phyloP scores from a whole-genome alignment of 1,140 invertebrate species.

The Leptopilina clavipes region DNA sequence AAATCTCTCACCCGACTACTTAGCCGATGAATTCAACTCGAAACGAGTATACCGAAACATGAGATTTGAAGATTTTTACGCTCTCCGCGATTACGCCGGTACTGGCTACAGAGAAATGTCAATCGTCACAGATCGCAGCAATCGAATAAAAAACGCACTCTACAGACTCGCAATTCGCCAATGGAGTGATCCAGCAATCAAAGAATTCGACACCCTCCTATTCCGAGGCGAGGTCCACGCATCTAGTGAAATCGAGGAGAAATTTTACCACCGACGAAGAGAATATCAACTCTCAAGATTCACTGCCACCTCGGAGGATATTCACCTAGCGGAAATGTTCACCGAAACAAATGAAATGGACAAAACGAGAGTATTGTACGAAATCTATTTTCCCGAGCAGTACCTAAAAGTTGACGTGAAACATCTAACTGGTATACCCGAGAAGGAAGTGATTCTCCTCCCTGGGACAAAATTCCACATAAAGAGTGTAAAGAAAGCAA shows the following conservation, averaged over 20 bases:
- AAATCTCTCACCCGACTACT: neutral
- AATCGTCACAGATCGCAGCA: neutral
- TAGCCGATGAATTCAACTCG: neutral
- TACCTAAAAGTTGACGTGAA: neutral
- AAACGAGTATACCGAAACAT: neutral
- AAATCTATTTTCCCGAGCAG: neutral
- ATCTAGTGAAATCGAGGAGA: neutral
- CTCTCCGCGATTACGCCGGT: neutral
- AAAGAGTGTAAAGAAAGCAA: neutral
- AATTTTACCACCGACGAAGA: neutral
- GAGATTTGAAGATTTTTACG: neutral
- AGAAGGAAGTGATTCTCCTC: neutral
- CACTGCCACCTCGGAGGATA: neutral
- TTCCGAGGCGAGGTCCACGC: neutral
- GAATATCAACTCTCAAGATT: neutral
- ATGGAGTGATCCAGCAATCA: neutral
- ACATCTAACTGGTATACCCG: neutral
- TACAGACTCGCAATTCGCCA: neutral
- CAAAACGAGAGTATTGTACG: neutral
- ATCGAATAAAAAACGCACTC: neutral
- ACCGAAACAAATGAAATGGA: neutral
- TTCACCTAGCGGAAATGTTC: neutral
- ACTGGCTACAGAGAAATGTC: neutral
- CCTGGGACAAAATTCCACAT: neutral
- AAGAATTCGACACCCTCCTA: neutral